Base-by-base conservation (phyloP, 2,113 vertebrate genomes). In the Fulica atra region DNA sequence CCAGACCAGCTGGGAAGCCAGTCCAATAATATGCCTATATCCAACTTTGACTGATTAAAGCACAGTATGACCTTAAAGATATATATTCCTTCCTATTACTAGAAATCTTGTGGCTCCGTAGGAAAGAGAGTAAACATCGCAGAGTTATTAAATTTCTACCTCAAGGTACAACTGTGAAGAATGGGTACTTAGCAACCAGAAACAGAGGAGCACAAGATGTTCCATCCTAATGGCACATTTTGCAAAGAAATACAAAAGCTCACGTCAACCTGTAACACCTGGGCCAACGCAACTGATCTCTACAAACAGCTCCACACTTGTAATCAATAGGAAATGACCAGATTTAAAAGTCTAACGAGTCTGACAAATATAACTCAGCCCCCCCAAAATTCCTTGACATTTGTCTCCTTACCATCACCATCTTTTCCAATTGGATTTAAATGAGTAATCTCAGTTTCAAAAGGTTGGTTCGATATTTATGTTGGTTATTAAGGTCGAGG, bases 101-200 rank as follows among this genome's bases (percentile, higher is more conserved):
- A 56, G 53, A 78, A 88, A 61, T 10, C 61, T 65, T 26, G 11
- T 31, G 44, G 38, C 33, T 92, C 77, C 53, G 61, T 79, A 79
- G 57, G 61, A 88, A 71, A 83, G 38, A 72, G 9, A 78, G 61
- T 57, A 92, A 92, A 82, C 78, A 93, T 46, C 8, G 11, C 44
- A 69, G 6, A 4, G 29, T 95, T 94, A 95, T 96, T 95, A 92
- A 85, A 95, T 78, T 92, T 86, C 93, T 85, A 6, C 72, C 81
- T 94, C 66, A 74, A 76, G 65, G 63, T 94, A 60, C 82, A 82
- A n/a, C 90, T 91, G 92, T 83, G 88, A 96, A 95, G 40, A 94
- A 84, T 29, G 82, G 92, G 72, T 96, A 94, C 96, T 96, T 97
- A 97, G 97, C 96, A 98, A 98, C 97, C 59, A 92, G 88, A 96